A percentile compares a stretch with the other conserved stretches of the same genome.
These are phyloP conservation scores for Orthosia gothica DNA, from an alignment of 2,888 invertebrate species.

Conservation along the genomic window DNA sequence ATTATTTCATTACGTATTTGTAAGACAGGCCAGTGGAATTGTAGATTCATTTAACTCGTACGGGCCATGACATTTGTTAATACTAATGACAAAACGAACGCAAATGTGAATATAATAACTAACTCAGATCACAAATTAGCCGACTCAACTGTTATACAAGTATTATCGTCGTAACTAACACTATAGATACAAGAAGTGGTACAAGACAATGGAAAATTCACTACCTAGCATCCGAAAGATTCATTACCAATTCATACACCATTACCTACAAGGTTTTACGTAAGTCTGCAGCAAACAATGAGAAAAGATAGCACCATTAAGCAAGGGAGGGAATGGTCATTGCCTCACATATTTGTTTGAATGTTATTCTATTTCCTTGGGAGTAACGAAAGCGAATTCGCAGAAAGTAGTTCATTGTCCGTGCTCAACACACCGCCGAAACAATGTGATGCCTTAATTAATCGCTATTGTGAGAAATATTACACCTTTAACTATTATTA, in stretches of 20 bases:
- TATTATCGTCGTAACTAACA: conserved; percentile 59
- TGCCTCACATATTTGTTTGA: conserved; percentile 87
- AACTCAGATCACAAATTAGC: conserved; percentile 54
- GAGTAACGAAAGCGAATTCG: conserved; percentile 82
- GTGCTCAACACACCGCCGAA: conserved; percentile 62
- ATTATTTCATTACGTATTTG: conserved; percentile 38
- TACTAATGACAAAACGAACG: conserved; percentile 61
- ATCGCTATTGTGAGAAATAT: conserved; percentile 69
- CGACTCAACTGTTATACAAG: conserved; percentile 21
- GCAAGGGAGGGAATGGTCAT: conserved; percentile 86
- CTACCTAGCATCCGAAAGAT: conserved; percentile 85
- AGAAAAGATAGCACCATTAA: conserved; percentile 86
- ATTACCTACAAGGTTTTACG: conserved; percentile 86
- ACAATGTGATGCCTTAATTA: conserved; percentile 70
- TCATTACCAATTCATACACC: conserved; percentile 86
- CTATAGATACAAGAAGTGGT: conserved; percentile 56
- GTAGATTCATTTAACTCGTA: conserved; percentile 41
- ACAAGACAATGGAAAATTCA: conserved; percentile 80
- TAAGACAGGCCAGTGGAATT: conserved; percentile 30
- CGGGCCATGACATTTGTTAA: conserved; percentile 67
- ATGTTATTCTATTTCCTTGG: conserved; percentile 80
- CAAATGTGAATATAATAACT: conserved; percentile 62
- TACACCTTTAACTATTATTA: conserved; percentile 58
- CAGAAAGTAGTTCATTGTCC: conserved; percentile 82
- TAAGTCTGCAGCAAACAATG: conserved; percentile 88